Evolutionary conservation across 2,113 vertebrate species (phyloP).

Genomic region (Helogale parvula): DNA sequence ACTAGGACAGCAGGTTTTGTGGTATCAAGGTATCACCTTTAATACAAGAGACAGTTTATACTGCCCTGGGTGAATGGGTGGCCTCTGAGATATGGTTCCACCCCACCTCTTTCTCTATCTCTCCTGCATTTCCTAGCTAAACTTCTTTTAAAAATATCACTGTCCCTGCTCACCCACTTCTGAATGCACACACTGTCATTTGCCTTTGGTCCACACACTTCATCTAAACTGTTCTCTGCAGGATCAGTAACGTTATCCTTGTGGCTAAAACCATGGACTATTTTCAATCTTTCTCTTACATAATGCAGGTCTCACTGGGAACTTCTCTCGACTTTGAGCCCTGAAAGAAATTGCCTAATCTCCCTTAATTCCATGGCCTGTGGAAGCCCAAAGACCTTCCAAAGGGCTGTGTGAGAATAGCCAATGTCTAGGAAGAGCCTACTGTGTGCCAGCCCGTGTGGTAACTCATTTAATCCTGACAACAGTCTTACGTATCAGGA

Average conservation of each 20-base stretch:
- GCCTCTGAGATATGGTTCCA: background rate
- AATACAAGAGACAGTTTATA: conserved; percentile 37
- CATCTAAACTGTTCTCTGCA: background rate
- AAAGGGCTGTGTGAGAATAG: background rate
- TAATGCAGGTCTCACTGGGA: background rate
- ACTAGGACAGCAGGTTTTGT: background rate
- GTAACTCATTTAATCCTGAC: background rate
- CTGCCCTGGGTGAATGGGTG: background rate
- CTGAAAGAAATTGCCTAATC: background rate
- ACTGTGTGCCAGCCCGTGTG: background rate
- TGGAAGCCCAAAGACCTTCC: background rate
- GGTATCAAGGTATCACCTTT: background rate
- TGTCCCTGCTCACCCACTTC: background rate
- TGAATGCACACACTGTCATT: background rate
- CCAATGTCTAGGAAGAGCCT: background rate
- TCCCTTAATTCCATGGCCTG: background rate
- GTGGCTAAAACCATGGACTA: background rate
- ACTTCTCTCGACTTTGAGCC: background rate
- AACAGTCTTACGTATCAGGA: background rate
- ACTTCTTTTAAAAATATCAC: background rate
- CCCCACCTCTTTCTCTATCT: background rate
- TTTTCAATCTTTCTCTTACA: background rate
- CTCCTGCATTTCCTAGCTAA: background rate
- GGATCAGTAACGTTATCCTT: background rate
- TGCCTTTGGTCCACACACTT: background rate